These are phyloP conservation scores for Huso huso DNA, from an alignment of 2,797 vertebrate genomes.

Conservation along the genomic window DNA sequence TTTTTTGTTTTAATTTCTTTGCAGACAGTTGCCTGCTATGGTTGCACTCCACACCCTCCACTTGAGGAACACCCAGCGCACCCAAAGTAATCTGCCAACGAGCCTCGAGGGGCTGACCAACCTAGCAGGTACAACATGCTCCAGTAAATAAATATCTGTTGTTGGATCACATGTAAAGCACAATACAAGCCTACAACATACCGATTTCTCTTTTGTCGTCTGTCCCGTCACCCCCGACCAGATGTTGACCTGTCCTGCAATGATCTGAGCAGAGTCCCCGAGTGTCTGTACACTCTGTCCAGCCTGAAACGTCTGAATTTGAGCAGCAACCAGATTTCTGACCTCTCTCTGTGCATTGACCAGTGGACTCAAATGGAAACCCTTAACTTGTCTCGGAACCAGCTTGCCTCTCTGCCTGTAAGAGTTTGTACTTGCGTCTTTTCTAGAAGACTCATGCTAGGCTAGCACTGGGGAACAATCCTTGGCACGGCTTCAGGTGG, in stretches of 20 bases:
- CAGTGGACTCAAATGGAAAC: slow-evolving; percentile 95
- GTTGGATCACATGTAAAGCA: no score
- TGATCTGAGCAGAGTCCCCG: slow-evolving; percentile 80
- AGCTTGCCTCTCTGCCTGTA: slow-evolving; percentile 90
- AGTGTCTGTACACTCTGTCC: slow-evolving; percentile 88
- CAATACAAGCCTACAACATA: no score
- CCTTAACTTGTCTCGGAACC: slow-evolving; percentile 90
- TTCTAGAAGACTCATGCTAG: no score
- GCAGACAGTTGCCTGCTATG: slow-evolving; percentile 90
- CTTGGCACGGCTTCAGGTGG: no score
- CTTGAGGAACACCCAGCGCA: slow-evolving; percentile 90
- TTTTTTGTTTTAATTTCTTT: background rate
- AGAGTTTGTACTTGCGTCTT: slow-evolving; percentile 19
- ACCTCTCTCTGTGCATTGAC: slow-evolving; percentile 92
- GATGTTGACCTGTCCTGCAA: slow-evolving; percentile 93
- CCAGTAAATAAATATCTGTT: no score
- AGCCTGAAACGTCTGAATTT: slow-evolving; percentile 88
- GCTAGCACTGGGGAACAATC: no score
- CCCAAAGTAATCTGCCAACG: slow-evolving; percentile 92
- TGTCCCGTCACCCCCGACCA: background rate
- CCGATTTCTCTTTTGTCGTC: no score
- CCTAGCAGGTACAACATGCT: slow-evolving; percentile 63
- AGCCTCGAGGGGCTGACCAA: slow-evolving; percentile 82
- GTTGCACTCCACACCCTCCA: slow-evolving; percentile 87
- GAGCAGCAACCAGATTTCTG: slow-evolving; percentile 86